These are phyloP conservation scores for Athetis lepigone DNA, from an alignment of 2,888 invertebrate species.

Conservation along the genomic window DNA sequence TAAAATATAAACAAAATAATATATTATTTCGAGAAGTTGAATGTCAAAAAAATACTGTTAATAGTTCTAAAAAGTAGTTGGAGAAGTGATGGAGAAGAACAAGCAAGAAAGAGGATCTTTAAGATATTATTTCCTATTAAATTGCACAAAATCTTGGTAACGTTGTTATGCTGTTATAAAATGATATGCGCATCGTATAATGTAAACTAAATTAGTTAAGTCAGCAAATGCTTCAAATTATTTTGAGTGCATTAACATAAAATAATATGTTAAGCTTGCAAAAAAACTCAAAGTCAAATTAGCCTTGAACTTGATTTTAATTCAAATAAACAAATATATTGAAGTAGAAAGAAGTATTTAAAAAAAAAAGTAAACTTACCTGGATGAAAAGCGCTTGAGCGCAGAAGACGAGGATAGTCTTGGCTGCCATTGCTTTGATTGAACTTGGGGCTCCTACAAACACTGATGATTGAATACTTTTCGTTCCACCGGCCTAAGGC, in stretches of 20 bases:
- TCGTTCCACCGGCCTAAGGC: neutral
- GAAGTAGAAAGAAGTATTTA: neutral
- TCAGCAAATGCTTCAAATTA: neutral
- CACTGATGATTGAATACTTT: conserved; percentile 35
- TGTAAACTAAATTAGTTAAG: neutral
- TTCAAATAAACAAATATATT: neutral
- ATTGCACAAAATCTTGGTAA: too few species aligned
- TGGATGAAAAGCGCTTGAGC: conserved; percentile 47
- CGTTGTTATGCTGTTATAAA: too few species aligned
- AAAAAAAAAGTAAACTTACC: conserved; percentile 31
- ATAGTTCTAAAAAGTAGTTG: too few species aligned
- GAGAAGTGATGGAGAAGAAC: too few species aligned
- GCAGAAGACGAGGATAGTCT: conserved; percentile 47
- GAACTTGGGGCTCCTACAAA: conserved; percentile 18
- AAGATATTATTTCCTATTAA: too few species aligned
- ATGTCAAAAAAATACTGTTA: too few species aligned
- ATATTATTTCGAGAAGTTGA: too few species aligned
- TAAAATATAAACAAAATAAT: conserved; percentile 25
- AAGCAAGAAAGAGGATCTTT: too few species aligned
- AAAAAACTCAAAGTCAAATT: neutral
- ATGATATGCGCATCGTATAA: too few species aligned
- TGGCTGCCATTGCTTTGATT: conserved; percentile 42
- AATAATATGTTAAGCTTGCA: neutral
- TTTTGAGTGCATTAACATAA: neutral
- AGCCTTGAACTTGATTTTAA: neutral